Conservation (phyloP, 1,140 invertebrate genomes). For the Saccostrea cuccullata region DNA sequence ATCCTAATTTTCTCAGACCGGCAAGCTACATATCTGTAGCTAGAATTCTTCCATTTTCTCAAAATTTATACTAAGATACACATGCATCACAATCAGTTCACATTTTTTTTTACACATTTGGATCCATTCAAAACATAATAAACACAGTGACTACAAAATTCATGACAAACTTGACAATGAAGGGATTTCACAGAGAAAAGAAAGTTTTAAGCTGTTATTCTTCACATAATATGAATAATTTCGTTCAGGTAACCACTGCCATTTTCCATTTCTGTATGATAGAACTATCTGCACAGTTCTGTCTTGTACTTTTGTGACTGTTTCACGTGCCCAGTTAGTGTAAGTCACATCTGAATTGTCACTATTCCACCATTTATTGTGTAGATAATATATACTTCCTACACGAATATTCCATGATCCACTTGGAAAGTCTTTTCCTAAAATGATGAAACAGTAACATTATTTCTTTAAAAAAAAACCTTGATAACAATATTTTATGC, state of each 20-base stretch:
- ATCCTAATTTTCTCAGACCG: too few relatives aligned
- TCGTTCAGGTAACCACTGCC: slow-evolving; percentile 30
- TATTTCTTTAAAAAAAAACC: too few relatives aligned
- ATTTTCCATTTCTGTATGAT: not conserved
- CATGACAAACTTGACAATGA: too few relatives aligned
- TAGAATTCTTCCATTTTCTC: too few relatives aligned
- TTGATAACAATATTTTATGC: too few relatives aligned
- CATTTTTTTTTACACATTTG: too few relatives aligned
- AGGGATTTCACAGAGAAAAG: not conserved
- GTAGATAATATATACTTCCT: slow-evolving; percentile 7
- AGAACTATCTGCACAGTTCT: not conserved
- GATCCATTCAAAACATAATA: too few relatives aligned
- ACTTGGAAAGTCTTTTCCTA: slow-evolving; percentile 1
- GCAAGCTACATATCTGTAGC: too few relatives aligned
- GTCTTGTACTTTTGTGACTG: not conserved
- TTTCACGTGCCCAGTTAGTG: not conserved
- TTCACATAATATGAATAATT: slow-evolving; percentile 10
- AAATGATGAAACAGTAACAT: not conserved
- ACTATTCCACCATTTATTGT: not conserved
- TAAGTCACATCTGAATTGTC: not conserved
- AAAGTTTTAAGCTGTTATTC: not conserved
- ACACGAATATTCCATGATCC: not conserved
- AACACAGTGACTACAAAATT: too few relatives aligned
- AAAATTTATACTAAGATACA: too few relatives aligned
- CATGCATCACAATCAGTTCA: too few relatives aligned